phyloP scores from a whole-genome alignment of 2,797 vertebrate species.

The Octomys mimax region DNA sequence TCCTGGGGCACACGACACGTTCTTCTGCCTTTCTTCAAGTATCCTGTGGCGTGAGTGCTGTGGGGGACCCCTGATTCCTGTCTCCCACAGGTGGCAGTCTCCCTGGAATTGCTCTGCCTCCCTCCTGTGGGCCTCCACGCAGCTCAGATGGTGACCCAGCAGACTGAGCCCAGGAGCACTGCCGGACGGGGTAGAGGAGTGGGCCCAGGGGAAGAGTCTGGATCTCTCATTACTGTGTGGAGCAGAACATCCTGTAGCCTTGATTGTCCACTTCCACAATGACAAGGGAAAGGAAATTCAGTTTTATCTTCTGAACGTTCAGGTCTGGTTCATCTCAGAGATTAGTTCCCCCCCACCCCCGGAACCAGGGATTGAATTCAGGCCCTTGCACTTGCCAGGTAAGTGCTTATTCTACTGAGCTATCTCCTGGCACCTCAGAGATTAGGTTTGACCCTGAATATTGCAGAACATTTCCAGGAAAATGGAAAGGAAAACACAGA shows the following conservation, averaged over 20 bases:
- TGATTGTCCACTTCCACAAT: not conserved
- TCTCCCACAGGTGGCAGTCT: not conserved
- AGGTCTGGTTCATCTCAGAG: not conserved
- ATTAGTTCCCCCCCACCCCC: not conserved
- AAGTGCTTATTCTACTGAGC: no score
- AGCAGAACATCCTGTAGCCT: not conserved
- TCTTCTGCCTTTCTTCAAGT: not conserved
- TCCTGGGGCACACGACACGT: no score
- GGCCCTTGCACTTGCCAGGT: no score
- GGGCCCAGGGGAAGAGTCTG: not conserved
- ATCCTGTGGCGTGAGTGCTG: not conserved
- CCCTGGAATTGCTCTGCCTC: not conserved
- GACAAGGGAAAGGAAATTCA: not conserved
- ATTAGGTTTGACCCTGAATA: not conserved
- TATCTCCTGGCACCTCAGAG: not conserved
- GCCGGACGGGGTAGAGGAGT: not conserved
- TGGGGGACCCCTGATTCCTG: not conserved
- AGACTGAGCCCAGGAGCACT: not conserved
- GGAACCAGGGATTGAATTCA: no score
- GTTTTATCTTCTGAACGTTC: not conserved
- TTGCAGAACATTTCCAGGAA: not conserved
- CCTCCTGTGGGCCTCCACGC: not conserved
- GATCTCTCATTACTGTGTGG: not conserved
- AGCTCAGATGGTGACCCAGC: not conserved
- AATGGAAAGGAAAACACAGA: not conserved